Base-by-base conservation (phyloP, 2,113 vertebrate species). In the Procavia capensis region DNA sequence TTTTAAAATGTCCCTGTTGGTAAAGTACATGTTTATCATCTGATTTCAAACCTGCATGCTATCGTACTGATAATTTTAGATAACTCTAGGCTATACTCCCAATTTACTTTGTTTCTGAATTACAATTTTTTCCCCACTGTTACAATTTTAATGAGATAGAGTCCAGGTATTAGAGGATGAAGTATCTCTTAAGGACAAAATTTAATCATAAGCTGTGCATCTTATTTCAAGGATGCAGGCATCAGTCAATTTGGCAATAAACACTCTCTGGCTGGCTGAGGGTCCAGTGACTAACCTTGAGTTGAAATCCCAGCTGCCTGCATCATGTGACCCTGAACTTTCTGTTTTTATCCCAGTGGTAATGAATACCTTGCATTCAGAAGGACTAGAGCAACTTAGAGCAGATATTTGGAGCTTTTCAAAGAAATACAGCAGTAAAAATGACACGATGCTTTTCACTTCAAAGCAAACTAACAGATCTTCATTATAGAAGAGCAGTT, bases 331-430 rank as follows among this genome's bases (percentile, higher is more conserved):
- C 41, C 85, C 34, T 98, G 87, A 95, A 11, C 59, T 97, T 95
- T 95, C 93, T 79, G 84, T 97, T 98, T 98, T 97, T 97, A 97
- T 97, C 93, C 80, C 57, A 82, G 20, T 79, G 61, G 63, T 97
- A 98, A 98, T 97, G 88, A 98, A 97, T 92, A 94, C 80, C 83
- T 95, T 59, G 94, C 64, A 91, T 94, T 92, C 3, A 97, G n/a
- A 91, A 89, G 45, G 31, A 63, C 75, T 57, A 57, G 27, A 93
- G 41, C 34, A 34, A 76, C 68, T 85, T 89, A 88, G 85, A 45
- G 82, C 93, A 88, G 64, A 66, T 27, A 89, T 70, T 91, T 43
- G 24, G 50, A 76, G 72, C 34, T 91, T 90, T 96, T 93, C 36
- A 88, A 63, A 95, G 64, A 93, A 78, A 84, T 29, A 17, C 9